These are phyloP conservation scores for Channa argus DNA, from an alignment of 2,113 vertebrate genomes.

Conservation along the genomic window DNA sequence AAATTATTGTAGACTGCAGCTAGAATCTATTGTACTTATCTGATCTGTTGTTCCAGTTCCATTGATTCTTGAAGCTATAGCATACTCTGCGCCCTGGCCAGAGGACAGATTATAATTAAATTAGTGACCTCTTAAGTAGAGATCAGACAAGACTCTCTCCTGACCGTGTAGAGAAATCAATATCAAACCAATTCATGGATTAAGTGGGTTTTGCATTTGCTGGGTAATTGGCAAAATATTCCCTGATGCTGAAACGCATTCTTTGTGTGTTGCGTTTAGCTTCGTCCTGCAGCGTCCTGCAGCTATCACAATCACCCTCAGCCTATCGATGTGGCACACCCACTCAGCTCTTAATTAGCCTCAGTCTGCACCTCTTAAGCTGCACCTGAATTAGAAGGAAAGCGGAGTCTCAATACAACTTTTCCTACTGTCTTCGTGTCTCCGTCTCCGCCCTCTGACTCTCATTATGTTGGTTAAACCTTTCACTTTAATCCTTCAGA, in stretches of 20 bases:
- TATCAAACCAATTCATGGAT: conserved; percentile 45
- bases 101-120: conserved; percentile 57
- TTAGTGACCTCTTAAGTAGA: conserved; percentile 55
- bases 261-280: background rate
- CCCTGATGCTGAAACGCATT: background rate
- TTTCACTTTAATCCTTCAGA: conserved; percentile 54
- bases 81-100: conserved; percentile 25
- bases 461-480: conserved; percentile 32
- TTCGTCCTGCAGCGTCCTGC: background rate
- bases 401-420: conserved; percentile 10
- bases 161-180: conserved; percentile 54
- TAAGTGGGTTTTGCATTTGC: conserved; percentile 38
- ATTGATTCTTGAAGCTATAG: conserved; percentile 12
- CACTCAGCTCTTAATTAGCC: background rate
- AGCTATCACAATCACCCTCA: conserved; percentile 16
- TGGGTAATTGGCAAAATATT: background rate
- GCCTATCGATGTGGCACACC: conserved; percentile 1
- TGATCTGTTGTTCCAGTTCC: conserved; percentile 36
- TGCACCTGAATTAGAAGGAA: conserved; percentile 15
- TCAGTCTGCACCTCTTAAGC: conserved; percentile 14
- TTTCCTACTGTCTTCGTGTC: conserved; percentile 3
- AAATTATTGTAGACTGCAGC: background rate
- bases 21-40: conserved; percentile 14
- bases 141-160: conserved; percentile 41
- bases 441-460: conserved; percentile 15